Evolutionary conservation across 2,113 vertebrate genomes (phyloP), one percentile per base, ranked within the genome.

Genomic region (Lichenostomus cassidix): DNA sequence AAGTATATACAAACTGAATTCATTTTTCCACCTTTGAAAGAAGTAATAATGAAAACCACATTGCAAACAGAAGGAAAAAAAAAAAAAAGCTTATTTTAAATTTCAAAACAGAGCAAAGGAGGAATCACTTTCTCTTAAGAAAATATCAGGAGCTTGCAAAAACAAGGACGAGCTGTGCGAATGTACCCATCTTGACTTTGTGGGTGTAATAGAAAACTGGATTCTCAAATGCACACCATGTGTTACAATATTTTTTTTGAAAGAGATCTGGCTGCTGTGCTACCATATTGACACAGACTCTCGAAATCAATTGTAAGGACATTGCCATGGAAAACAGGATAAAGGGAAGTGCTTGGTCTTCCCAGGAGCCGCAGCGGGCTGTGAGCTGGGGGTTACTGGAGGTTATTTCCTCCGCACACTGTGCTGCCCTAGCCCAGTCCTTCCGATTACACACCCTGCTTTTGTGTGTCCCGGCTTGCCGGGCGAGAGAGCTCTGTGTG

Each of bases 71-170:
- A 80, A 84, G 39, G 39, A 92, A 71, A 77, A 77, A 84, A 92
- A 84, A 92, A 68, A 76, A 2, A 24, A 33, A 58, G 70, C 44
- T 65, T 52, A 5, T 58, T 94, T 70, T 75, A 64, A 47, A 93
- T 87, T 87, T 92, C 80, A 91, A 70, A 94, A 59, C 39, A 84
- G 69, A 94, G 64, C 21, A 87, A 94, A 73, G 27, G 53, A 87
- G 47, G 33, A 63, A 50, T 89, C 52, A 1, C 15, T 94, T 90
- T 88, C 60, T 71, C 76, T 68, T 63, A 52, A 59, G 41, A 73
- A 73, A 53, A 27, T 28, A 90, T 9, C 85, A 67, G 78, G 33
- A 86, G 28, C 82, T 64, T 74, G 28, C 42, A 93, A 86, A 74
- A 88, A 64, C 52, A 90, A 81, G 60, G 53, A 77, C 3, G 0